These are phyloP conservation scores for Coreius guichenoti DNA, from an alignment of 2,797 vertebrate genomes.

Conservation along the genomic window DNA sequence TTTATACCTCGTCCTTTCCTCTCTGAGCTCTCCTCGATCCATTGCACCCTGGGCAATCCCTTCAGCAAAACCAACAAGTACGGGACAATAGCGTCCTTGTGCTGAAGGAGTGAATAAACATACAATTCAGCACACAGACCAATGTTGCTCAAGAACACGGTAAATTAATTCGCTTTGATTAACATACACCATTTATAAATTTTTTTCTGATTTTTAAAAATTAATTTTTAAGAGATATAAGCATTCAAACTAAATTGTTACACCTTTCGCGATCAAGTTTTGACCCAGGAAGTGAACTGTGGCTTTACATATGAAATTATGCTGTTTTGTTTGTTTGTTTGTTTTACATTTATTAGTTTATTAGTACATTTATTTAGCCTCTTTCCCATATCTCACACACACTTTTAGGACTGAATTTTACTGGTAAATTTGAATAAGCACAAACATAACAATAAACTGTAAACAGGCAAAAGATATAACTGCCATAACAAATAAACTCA, in stretches of 20 bases:
- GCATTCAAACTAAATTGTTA: neutral
- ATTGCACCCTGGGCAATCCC: slow-evolving; percentile 93
- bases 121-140: neutral
- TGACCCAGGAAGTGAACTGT: neutral
- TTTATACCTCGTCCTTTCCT: slow-evolving; percentile 87
- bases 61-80: slow-evolving; percentile 91
- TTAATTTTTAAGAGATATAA: neutral
- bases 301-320: neutral
- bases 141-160: neutral
- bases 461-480: neutral
- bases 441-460: neutral
- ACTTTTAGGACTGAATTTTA: neutral
- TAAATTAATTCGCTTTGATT: neutral
- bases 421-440: neutral
- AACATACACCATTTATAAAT: neutral
- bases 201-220: neutral
- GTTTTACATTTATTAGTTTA: neutral
- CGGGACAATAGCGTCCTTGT: slow-evolving; percentile 91
- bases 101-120: slow-evolving; percentile 76
- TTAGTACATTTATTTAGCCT: too few species aligned
- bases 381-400: neutral
- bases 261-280: neutral
- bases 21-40: slow-evolving; percentile 95
- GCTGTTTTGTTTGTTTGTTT: neutral
- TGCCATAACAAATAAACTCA: neutral